phyloP scores from a whole-genome alignment of 2,888 invertebrate genomes.

The Syritta pipiens region DNA sequence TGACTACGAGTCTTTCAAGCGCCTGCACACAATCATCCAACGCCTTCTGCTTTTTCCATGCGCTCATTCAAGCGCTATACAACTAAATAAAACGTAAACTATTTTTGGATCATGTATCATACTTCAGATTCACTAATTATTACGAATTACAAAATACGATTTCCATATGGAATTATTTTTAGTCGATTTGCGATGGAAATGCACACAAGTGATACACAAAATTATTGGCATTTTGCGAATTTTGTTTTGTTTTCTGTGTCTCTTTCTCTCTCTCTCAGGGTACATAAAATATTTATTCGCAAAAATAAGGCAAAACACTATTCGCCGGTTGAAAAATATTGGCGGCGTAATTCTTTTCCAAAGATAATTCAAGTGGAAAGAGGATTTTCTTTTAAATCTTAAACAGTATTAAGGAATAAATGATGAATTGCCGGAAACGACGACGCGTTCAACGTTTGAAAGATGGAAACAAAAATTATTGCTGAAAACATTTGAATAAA shows the following conservation, averaged over 20 bases:
- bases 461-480: no score
- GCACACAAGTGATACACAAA: constrained; percentile 18
- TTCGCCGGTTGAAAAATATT: constrained; percentile 7
- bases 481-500: no score
- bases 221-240: constrained; percentile 21
- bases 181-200: constrained; percentile 11
- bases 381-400: no score
- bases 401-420: no score
- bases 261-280: background rate
- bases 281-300: background rate
- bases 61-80: no score
- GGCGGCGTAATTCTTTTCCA: constrained; percentile 6
- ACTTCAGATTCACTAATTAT: constrained; percentile 12
- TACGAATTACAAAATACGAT: constrained; percentile 1
- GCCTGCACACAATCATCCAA: no score
- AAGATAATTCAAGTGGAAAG: constrained; percentile 13
- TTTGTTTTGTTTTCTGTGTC: constrained; percentile 1
- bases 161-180: constrained; percentile 28
- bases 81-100: background rate
- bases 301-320: no score
- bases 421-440: no score
- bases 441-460: no score
- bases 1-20: no score
- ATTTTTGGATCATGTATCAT: constrained; percentile 1
- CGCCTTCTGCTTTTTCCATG: no score